These are phyloP conservation scores for Calycopis cecrops DNA, from an alignment of 1,140 invertebrate genomes.

Conservation along the genomic window DNA sequence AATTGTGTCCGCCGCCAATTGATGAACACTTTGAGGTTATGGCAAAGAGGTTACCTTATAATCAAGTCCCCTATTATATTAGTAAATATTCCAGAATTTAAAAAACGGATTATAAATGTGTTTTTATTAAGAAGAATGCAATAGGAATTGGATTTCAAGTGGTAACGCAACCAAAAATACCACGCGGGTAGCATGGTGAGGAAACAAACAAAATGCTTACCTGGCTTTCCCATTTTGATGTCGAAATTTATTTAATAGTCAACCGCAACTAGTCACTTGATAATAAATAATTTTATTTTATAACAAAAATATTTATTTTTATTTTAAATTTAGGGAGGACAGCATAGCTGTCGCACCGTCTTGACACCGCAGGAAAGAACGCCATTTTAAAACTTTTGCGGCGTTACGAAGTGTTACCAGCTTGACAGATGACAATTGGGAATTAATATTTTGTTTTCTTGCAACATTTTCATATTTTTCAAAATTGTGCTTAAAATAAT, in stretches of 20 bases:
- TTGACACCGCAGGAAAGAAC: conserved; percentile 51
- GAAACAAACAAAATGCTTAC: conserved; percentile 33
- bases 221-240: conserved; percentile 53
- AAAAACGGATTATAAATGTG: too few species aligned
- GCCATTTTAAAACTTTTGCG: conserved; percentile 41
- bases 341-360: conserved; percentile 46
- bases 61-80: too few species aligned
- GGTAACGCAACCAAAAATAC: conserved; percentile 12
- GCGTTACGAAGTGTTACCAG: neutral
- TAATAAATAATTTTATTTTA: conserved; percentile 28
- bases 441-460: too few species aligned
- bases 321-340: conserved; percentile 38
- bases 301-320: conserved; percentile 50
- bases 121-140: conserved; percentile 1
- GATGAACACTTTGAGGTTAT: neutral
- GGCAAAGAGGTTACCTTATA: neutral
- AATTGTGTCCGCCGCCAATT: too few species aligned
- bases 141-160: too few species aligned
- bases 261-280: neutral
- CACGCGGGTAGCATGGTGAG: conserved; percentile 33
- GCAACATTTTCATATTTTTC: too few species aligned
- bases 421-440: too few species aligned
- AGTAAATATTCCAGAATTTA: too few species aligned
- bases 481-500: too few species aligned
- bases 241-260: neutral